Percentiles rank a stretch among this genome's conserved stretches.
phyloP scores from a whole-genome alignment of 2,797 vertebrate genomes.

The Eulemur albifrons region DNA sequence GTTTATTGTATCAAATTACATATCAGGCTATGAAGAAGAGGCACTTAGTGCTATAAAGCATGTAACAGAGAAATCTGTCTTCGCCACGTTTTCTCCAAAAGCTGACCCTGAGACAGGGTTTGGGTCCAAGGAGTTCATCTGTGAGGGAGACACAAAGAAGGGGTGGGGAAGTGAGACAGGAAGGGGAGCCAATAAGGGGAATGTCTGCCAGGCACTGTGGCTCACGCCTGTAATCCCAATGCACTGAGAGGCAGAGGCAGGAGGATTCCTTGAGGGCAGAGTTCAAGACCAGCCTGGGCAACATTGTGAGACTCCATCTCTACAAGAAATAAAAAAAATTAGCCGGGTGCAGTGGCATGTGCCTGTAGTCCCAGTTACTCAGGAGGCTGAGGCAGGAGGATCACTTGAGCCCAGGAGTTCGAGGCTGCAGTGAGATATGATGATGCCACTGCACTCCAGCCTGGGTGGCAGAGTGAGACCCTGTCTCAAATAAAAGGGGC shows the following conservation, averaged over 20 bases:
- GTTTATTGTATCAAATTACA: neutral
- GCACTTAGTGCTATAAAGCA: neutral
- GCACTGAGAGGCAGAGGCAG: neutral
- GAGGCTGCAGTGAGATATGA: no score
- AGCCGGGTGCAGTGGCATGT: neutral
- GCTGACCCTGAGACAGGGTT: neutral
- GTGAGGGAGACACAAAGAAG: neutral
- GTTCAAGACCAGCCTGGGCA: neutral
- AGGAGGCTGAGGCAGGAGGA: neutral
- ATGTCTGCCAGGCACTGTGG: neutral
- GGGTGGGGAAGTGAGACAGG: neutral
- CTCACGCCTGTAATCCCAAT: neutral
- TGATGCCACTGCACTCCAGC: neutral
- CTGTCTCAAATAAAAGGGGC: neutral
- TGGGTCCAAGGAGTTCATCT: neutral
- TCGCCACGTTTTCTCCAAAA: neutral
- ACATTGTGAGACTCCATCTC: neutral
- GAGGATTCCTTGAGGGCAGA: neutral
- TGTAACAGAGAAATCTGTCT: neutral
- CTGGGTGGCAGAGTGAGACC: neutral
- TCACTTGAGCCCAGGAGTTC: neutral
- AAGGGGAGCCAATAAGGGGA: neutral
- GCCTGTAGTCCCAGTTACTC: neutral
- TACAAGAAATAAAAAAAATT: neutral
- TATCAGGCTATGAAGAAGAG: neutral